Conservation (phyloP, 1,140 invertebrate species). For the Conus betulinus region DNA sequence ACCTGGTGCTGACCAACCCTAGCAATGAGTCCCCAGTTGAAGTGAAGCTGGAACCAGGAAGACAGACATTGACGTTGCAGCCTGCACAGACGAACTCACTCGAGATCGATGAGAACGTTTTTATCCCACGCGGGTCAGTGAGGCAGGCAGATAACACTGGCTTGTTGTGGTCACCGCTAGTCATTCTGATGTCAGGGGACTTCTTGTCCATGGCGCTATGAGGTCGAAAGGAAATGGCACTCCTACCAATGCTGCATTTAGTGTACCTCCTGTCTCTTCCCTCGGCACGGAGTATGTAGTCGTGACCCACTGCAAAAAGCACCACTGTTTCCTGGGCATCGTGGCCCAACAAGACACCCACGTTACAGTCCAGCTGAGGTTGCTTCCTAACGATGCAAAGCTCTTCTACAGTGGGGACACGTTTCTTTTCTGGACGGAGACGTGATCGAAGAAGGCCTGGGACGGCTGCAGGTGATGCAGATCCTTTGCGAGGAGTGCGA, state of each 20-base stretch:
- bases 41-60: not conserved
- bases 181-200: not conserved
- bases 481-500: slow-evolving; percentile 2
- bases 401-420: not conserved
- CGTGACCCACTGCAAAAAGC: not conserved
- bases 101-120: not conserved
- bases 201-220: not conserved
- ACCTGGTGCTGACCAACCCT: not conserved
- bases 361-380: not conserved
- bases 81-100: not conserved
- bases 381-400: not conserved
- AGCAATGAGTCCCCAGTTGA: not conserved
- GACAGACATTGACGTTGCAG: not conserved
- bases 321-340: slow-evolving; percentile 2
- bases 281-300: not conserved
- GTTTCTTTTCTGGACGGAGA: not conserved
- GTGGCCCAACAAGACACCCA: not conserved
- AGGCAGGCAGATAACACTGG: not conserved
- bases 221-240: no score
- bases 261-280: not conserved
- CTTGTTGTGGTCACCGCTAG: not conserved
- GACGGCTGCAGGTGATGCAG: not conserved
- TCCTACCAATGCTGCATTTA: not conserved
- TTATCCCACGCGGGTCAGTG: not conserved
- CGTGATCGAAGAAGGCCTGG: not conserved